phyloP scores from a whole-genome alignment of 2,113 vertebrate species.

The Bombycilla garrulus region DNA sequence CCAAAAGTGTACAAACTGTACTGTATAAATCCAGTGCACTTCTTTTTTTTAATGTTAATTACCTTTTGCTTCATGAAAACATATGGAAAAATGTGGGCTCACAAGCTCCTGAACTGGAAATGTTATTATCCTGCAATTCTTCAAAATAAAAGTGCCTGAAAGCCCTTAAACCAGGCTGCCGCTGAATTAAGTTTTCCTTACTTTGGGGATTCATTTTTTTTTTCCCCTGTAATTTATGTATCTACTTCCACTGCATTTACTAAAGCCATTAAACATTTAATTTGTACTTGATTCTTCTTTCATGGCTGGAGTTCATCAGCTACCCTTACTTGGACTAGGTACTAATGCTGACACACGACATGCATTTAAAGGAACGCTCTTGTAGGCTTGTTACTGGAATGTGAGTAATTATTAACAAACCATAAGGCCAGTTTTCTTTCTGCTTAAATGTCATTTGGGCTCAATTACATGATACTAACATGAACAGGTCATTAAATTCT shows the following conservation, averaged over 20 bases:
- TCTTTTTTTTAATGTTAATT: not conserved
- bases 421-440: not conserved
- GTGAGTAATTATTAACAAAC: slow-evolving; percentile 54
- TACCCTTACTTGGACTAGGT: not conserved
- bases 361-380: slow-evolving; percentile 27
- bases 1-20: not conserved
- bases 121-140: not conserved
- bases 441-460: slow-evolving; percentile 20
- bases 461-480: slow-evolving; percentile 38
- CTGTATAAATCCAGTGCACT: not conserved
- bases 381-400: slow-evolving; percentile 18
- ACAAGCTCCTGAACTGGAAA: not conserved
- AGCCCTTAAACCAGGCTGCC: not conserved
- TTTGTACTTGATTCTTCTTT: slow-evolving; percentile 37
- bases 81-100: not conserved
- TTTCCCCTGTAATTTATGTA: not conserved
- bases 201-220: not conserved
- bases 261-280: slow-evolving; percentile 39
- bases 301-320: slow-evolving; percentile 15
- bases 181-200: not conserved
- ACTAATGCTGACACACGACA: not conserved
- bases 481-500: slow-evolving; percentile 9
- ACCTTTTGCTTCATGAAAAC: not conserved
- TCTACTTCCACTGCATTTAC: not conserved
- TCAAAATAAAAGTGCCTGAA: not conserved